These are phyloP conservation scores for Danio aesculapii DNA, from an alignment of 2,797 vertebrate species.

Conservation along the genomic window DNA sequence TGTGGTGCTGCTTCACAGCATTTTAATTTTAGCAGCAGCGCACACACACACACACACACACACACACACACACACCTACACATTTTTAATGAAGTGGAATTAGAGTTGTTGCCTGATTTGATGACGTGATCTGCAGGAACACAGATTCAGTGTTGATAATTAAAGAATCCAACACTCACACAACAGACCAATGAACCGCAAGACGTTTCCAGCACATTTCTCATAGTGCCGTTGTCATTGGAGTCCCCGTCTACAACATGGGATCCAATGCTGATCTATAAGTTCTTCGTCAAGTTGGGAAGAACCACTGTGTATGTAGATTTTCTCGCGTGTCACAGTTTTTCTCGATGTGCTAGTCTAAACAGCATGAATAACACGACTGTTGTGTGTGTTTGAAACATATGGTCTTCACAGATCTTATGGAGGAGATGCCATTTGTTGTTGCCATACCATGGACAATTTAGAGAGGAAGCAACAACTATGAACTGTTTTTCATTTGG, in stretches of 20 bases:
- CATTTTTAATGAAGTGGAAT: conserved; percentile 51
- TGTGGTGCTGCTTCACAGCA: conserved; percentile 29
- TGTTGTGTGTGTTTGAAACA: conserved; percentile 12
- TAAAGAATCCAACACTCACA: conserved; percentile 42
- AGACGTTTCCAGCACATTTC: conserved; percentile 43
- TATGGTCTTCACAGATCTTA: conserved; percentile 31
- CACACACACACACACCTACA: conserved; percentile 42
- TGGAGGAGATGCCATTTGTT: not conserved
- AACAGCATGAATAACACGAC: not conserved
- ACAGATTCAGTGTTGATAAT: conserved; percentile 42
- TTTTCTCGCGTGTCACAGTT: not conserved
- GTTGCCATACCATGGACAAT: not conserved
- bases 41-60: conserved; percentile 43
- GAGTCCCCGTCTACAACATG: conserved; percentile 7
- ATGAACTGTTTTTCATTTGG: conserved; percentile 3
- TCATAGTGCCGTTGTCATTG: conserved; percentile 24
- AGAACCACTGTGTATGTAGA: not conserved
- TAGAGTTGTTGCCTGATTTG: conserved; percentile 45
- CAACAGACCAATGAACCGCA: conserved; percentile 48
- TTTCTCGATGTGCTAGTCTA: not conserved
- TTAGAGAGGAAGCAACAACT: conserved; percentile 4
- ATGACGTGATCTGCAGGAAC: conserved; percentile 42
- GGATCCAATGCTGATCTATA: conserved; percentile 11
- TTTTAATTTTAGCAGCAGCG: conserved; percentile 26
- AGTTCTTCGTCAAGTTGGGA: not conserved